These are phyloP conservation scores for Seriola quinqueradiata DNA, from an alignment of 2,113 vertebrate genomes.

Conservation along the genomic window DNA sequence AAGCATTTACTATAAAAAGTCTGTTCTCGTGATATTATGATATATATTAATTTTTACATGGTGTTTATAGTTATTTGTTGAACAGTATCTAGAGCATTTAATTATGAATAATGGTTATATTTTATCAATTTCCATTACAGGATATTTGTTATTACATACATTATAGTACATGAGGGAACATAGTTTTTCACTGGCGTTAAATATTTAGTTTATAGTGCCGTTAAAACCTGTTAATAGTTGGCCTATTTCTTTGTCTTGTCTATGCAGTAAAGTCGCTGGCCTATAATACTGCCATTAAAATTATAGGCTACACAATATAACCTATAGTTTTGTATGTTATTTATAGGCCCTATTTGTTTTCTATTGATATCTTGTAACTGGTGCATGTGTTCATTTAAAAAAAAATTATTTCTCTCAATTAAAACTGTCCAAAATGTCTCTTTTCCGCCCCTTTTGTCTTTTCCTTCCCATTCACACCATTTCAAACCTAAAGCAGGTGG, in stretches of 20 bases:
- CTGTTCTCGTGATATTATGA: too few relatives aligned
- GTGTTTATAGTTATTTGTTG: neutral
- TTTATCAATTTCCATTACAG: neutral
- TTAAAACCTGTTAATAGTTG: neutral
- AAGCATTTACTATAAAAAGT: neutral
- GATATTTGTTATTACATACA: neutral
- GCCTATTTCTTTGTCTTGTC: neutral
- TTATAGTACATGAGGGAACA: neutral
- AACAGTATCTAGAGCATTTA: neutral
- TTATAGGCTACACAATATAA: neutral
- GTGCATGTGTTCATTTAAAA: neutral
- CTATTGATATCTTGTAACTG: neutral
- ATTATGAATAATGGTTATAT: neutral
- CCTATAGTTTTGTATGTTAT: neutral
- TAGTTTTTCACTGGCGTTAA: neutral
- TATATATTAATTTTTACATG: neutral
- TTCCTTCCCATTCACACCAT: neutral
- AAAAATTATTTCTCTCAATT: neutral
- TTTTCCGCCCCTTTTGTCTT: neutral
- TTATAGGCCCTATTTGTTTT: neutral
- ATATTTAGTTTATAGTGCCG: neutral
- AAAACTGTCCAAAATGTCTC: constrained; percentile 21
- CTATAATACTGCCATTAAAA: neutral
- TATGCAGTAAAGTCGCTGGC: neutral
- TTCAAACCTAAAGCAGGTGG: constrained; percentile 94